Evolutionary conservation across 1,140 invertebrate genomes (phyloP).

Genomic region (Bombus difficillimus): DNA sequence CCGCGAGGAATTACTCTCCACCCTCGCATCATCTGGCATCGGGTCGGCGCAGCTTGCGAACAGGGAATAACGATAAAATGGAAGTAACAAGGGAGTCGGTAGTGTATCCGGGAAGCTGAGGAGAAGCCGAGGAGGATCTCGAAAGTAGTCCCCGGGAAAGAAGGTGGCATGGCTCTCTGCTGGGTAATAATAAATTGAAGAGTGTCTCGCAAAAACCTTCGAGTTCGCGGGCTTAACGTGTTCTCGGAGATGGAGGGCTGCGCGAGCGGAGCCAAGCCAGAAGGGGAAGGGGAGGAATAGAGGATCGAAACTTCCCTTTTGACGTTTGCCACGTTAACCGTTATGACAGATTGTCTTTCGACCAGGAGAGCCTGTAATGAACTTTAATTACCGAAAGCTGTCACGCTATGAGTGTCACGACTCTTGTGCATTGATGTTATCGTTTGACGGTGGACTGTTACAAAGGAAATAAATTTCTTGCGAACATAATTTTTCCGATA

Average conservation of each 20-base stretch:
- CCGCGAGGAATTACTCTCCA: slow-evolving; percentile 15
- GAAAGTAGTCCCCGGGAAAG: background rate
- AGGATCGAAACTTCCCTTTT: slow-evolving; percentile 46
- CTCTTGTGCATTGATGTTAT: background rate
- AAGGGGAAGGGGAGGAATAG: background rate
- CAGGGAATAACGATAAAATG: slow-evolving; percentile 36
- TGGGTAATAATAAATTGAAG: slow-evolving; percentile 54
- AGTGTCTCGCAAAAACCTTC: slow-evolving; percentile 49
- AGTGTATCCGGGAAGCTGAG: slow-evolving; percentile 18
- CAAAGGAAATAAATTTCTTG: background rate
- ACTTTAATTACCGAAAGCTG: slow-evolving; percentile 32
- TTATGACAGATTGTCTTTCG: slow-evolving; percentile 41
- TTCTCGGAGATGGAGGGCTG: slow-evolving; percentile 20
- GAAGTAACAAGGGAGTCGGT: slow-evolving; percentile 30
- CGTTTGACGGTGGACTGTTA: background rate
- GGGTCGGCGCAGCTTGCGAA: background rate
- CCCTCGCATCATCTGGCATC: slow-evolving; percentile 11
- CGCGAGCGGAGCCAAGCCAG: background rate
- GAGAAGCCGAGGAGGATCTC: background rate
- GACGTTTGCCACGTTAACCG: slow-evolving; percentile 36
- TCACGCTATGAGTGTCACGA: background rate
- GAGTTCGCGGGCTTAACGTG: slow-evolving; percentile 41
- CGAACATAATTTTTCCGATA: background rate
- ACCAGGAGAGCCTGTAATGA: background rate
- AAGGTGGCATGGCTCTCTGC: slow-evolving; percentile 20